phyloP scores from a whole-genome alignment of 53 echinoderm and acorn worm species.

The Luidia sarsii region DNA sequence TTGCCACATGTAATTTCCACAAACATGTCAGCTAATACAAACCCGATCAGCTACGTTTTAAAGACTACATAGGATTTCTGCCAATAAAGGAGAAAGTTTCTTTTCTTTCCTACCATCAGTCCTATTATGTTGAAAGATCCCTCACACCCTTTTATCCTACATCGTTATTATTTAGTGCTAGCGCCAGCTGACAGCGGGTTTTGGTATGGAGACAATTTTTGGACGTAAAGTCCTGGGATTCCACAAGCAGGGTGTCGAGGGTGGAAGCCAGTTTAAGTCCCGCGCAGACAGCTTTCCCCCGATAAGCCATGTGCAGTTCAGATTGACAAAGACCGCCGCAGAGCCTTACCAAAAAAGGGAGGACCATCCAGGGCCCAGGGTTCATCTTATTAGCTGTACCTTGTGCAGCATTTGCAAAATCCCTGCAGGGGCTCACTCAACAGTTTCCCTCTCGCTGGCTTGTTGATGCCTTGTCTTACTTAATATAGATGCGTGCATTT shows the following conservation, averaged over 20 bases:
- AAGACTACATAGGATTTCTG: no score
- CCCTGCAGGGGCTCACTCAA: constrained; percentile 47
- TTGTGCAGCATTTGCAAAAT: constrained; percentile 11
- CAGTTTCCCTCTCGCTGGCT: not conserved
- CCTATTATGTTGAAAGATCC: constrained; percentile 23
- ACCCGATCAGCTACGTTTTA: no score
- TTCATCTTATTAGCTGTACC: constrained; percentile 27
- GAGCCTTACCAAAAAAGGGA: constrained; percentile 60
- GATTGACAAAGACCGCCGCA: constrained; percentile 36
- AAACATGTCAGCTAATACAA: not conserved
- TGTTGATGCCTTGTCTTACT: not conserved
- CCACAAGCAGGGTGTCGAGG: constrained; percentile 29
- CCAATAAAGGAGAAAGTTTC: no score
- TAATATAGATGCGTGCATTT: constrained; percentile 6
- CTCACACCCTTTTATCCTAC: constrained; percentile 24
- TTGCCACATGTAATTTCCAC: not conserved
- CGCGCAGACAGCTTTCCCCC: constrained; percentile 35
- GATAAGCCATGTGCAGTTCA: constrained; percentile 31
- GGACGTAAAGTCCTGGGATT: constrained; percentile 39
- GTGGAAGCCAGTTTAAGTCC: constrained; percentile 40
- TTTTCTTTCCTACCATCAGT: not conserved
- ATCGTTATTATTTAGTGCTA: constrained; percentile 40
- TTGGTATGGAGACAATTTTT: constrained; percentile 59
- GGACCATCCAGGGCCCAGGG: constrained; percentile 26
- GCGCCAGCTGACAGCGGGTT: constrained; percentile 24